Evolutionary conservation across 2,113 vertebrate species (phyloP).

Genomic region (Hippolais icterina): DNA sequence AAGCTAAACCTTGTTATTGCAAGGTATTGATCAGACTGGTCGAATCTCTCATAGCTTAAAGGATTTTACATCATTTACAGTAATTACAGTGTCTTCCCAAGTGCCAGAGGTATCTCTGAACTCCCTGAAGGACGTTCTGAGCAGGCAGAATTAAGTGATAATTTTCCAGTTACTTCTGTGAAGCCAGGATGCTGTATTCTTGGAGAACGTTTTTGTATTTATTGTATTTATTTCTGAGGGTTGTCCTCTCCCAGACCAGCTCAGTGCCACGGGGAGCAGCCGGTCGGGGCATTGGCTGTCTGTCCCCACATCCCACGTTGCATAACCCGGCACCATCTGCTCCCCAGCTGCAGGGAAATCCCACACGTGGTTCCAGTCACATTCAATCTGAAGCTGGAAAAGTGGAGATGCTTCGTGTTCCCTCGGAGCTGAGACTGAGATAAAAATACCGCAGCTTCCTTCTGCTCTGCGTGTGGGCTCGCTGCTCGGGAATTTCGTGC

Average conservation of each 20-base stretch:
- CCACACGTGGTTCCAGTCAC: neutral
- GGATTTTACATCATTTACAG: constrained; percentile 34
- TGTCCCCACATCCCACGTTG: neutral
- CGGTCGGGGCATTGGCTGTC: rapidly evolving
- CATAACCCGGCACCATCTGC: neutral
- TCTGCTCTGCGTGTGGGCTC: neutral
- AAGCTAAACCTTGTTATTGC: constrained; percentile 30
- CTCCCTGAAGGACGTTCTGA: neutral
- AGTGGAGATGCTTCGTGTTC: neutral
- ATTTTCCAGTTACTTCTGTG: neutral
- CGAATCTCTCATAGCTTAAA: neutral
- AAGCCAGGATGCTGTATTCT: neutral
- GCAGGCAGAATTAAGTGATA: neutral
- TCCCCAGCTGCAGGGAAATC: neutral
- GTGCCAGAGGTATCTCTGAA: neutral
- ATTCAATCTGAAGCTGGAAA: neutral
- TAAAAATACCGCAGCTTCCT: neutral
- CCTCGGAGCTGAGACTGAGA: neutral
- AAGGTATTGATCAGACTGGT: constrained; percentile 25
- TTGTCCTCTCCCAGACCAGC: neutral
- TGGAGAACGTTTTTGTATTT: neutral
- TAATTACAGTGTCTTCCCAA: constrained; percentile 10
- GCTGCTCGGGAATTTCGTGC: neutral
- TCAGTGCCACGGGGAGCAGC: neutral
- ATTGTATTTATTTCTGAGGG: rapidly evolving